phyloP scores from a whole-genome alignment of 2,797 vertebrate species.

The Manis crassicaudata region DNA sequence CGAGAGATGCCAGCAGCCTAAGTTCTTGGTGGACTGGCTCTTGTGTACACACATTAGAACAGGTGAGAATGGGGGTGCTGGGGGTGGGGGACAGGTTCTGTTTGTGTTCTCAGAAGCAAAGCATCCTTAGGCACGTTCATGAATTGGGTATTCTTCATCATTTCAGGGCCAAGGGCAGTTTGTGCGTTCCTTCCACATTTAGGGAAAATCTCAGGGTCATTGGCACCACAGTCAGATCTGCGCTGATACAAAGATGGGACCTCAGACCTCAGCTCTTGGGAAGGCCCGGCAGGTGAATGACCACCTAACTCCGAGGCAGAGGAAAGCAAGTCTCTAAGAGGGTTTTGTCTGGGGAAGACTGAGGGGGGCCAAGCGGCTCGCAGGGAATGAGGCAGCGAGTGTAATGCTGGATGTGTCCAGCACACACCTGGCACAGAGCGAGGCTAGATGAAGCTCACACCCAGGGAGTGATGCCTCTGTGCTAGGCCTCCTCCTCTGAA shows the following conservation, averaged over 20 bases:
- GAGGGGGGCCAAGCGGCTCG: background rate
- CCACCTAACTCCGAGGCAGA: background rate
- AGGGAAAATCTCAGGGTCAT: background rate
- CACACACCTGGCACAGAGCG: rapidly evolving
- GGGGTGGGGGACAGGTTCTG: too few species aligned
- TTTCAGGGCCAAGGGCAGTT: background rate
- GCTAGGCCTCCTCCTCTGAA: background rate
- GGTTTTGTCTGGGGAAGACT: background rate
- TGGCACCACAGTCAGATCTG: rapidly evolving
- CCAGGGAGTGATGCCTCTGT: background rate
- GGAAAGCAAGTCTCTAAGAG: background rate
- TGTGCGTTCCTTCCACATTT: background rate
- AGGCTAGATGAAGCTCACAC: background rate
- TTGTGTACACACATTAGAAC: too few species aligned
- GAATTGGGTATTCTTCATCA: background rate
- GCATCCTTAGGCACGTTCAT: background rate
- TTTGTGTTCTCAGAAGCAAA: background rate
- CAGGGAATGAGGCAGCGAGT: background rate
- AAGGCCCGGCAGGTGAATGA: background rate
- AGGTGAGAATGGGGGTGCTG: background rate
- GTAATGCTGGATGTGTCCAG: rapidly evolving
- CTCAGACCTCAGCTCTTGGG: background rate
- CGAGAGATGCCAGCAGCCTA: background rate
- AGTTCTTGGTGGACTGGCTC: background rate
- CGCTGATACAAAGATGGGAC: background rate